These are phyloP conservation scores for Baronia brevicornis DNA, from an alignment of 2,888 invertebrate species.

Conservation along the genomic window DNA sequence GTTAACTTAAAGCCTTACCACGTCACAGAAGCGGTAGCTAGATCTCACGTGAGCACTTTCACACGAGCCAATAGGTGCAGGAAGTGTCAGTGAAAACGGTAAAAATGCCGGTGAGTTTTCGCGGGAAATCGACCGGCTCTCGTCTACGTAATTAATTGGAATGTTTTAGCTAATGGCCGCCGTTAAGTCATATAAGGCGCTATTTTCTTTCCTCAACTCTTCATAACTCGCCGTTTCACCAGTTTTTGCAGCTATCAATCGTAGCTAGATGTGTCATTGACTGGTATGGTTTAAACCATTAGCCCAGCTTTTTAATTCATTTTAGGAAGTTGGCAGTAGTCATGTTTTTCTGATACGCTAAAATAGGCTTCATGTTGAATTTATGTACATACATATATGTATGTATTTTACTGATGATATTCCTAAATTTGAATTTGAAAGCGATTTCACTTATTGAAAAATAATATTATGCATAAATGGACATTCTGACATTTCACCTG, in stretches of 20 bases:
- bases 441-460: no score
- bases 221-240: background rate
- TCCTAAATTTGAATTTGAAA: no score
- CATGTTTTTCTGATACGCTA: no score
- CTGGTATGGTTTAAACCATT: background rate
- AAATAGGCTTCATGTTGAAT: no score
- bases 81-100: conserved; percentile 8
- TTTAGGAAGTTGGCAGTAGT: no score
- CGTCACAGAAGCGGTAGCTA: background rate
- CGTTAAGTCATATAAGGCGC: conserved; percentile 7
- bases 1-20: conserved; percentile 5
- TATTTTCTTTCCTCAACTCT: conserved; percentile 14
- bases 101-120: conserved; percentile 13
- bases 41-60: conserved; percentile 10
- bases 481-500: no score
- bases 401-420: no score
- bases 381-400: no score
- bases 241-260: conserved; percentile 10
- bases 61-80: conserved; percentile 3
- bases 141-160: conserved; percentile 5
- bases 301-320: background rate
- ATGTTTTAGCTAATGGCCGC: background rate
- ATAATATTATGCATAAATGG: no score
- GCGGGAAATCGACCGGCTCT: conserved; percentile 6
- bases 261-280: no score